phyloP scores from a whole-genome alignment of 2,797 vertebrate genomes.

The Chaunax sp. region DNA sequence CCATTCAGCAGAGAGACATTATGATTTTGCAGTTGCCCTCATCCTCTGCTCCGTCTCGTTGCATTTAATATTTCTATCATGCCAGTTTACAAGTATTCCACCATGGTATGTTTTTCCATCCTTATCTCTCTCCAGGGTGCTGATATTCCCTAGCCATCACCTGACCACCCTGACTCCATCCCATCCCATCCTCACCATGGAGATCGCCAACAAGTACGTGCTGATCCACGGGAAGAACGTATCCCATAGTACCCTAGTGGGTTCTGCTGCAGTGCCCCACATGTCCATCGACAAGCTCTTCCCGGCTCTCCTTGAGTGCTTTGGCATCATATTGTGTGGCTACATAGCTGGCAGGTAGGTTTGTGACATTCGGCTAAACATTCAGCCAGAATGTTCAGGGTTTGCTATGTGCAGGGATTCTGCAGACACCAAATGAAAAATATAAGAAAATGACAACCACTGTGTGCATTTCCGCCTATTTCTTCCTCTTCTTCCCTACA shows the following conservation, averaged over 20 bases:
- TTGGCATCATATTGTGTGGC: constrained; percentile 96
- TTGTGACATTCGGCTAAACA: background rate
- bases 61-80: background rate
- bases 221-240: constrained; percentile 80
- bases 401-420: background rate
- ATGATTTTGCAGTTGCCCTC: background rate
- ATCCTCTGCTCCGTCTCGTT: background rate
- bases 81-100: background rate
- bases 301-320: constrained; percentile 95
- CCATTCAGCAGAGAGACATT: too few relatives aligned
- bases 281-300: constrained; percentile 97
- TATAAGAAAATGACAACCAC: background rate
- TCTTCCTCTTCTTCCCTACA: background rate
- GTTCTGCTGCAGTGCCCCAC: constrained; percentile 74
- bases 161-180: background rate
- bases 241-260: constrained; percentile 54
- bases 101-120: background rate
- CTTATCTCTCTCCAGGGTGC: background rate
- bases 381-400: background rate
- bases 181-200: constrained; percentile 60
- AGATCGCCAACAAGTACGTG: constrained; percentile 63
- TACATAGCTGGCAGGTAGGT: constrained; percentile 89
- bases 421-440: background rate
- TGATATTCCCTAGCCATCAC: constrained; percentile 9
- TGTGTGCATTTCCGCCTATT: background rate